Evolutionary conservation across 2,888 invertebrate genomes (phyloP).

Genomic region (Ormyrus rosae): DNA sequence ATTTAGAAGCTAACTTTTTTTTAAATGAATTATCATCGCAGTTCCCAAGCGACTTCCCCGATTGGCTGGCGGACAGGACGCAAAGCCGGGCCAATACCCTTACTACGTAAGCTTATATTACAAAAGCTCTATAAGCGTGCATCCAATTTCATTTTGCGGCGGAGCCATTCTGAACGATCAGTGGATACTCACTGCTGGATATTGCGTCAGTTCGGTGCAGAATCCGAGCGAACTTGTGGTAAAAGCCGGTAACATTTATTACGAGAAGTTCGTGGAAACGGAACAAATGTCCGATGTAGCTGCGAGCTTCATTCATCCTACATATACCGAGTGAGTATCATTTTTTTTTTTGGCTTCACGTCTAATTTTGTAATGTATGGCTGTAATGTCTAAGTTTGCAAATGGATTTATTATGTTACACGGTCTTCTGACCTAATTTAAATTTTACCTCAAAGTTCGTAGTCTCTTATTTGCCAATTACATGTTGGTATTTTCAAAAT

Average conservation of each 20-base stretch:
- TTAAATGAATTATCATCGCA: background rate
- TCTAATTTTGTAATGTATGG: too few species aligned
- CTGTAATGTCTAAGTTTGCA: too few species aligned
- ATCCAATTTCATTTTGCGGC: constrained; percentile 53
- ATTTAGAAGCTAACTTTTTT: background rate
- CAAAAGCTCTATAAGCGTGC: constrained; percentile 60
- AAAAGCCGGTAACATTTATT: constrained; percentile 57
- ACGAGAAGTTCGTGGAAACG: constrained; percentile 13
- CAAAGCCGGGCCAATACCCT: constrained; percentile 73
- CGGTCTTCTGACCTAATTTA: too few species aligned
- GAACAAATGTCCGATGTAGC: constrained; percentile 48
- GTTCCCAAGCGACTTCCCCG: constrained; percentile 25
- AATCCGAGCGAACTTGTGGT: constrained; percentile 29
- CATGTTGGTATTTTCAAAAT: too few species aligned
- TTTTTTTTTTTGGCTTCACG: too few species aligned
- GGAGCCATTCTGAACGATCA: constrained; percentile 53
- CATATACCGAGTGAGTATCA: constrained; percentile 60
- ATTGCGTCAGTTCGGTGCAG: constrained; percentile 48
- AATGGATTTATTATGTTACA: too few species aligned
- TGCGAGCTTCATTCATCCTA: constrained; percentile 65
- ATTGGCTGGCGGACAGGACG: constrained; percentile 67
- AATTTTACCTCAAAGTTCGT: too few species aligned
- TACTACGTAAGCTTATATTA: constrained; percentile 75
- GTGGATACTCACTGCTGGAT: constrained; percentile 60
- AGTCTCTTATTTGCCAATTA: too few species aligned